phyloP scores from a whole-genome alignment of 1,140 invertebrate genomes.

The Branchinecta lindahli region DNA sequence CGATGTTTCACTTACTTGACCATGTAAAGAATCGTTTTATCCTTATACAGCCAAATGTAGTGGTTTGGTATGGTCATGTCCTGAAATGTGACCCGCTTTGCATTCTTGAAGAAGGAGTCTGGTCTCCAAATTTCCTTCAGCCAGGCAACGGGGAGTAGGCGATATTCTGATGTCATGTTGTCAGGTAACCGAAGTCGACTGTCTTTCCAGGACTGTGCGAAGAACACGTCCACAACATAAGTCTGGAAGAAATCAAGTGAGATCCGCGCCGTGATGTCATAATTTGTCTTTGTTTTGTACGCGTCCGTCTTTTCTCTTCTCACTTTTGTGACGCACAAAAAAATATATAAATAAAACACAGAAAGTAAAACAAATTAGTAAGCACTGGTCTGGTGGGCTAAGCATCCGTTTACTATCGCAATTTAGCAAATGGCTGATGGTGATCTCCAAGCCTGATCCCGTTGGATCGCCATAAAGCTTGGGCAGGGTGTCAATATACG shows the following conservation, averaged over 20 bases:
- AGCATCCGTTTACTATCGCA: too few relatives aligned
- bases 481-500: too few relatives aligned
- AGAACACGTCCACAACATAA: constrained; percentile 28
- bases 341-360: background rate
- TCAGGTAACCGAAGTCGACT: constrained; percentile 24
- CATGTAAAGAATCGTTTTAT: constrained; percentile 77
- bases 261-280: background rate
- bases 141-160: constrained; percentile 26
- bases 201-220: constrained; percentile 29
- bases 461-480: too few relatives aligned
- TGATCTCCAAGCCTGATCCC: too few relatives aligned
- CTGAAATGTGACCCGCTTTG: constrained; percentile 28
- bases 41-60: constrained; percentile 76
- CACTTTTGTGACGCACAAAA: background rate
- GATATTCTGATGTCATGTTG: constrained; percentile 29
- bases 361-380: background rate
- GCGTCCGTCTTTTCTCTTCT: too few relatives aligned
- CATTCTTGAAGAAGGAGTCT: constrained; percentile 27
- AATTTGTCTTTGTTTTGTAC: background rate
- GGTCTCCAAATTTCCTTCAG: constrained; percentile 27
- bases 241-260: constrained; percentile 22
- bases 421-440: too few relatives aligned
- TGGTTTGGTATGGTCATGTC: constrained; percentile 85
- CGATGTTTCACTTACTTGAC: constrained; percentile 48
- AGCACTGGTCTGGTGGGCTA: too few relatives aligned